Conservation (phyloP, 2,113 vertebrate species). For the Anoura caudifer region DNA sequence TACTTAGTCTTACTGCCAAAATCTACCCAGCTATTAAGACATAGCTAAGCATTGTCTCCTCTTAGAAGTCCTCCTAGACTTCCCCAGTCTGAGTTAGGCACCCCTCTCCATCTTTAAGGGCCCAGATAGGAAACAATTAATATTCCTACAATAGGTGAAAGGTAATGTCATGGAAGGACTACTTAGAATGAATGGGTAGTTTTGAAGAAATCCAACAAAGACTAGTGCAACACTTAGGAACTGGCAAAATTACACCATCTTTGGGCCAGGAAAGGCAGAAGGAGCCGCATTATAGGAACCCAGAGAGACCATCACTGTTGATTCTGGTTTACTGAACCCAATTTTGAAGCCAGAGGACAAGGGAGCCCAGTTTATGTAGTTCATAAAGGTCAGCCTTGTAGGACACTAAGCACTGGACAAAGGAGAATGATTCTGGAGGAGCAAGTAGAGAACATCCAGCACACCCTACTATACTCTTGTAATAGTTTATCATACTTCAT, state of each 20-base stretch:
- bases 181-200: background rate
- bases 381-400: background rate
- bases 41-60: background rate
- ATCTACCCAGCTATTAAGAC: background rate
- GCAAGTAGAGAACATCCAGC: background rate
- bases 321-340: background rate
- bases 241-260: background rate
- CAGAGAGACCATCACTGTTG: background rate
- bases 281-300: background rate
- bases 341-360: background rate
- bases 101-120: background rate
- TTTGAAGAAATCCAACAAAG: background rate
- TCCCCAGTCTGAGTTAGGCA: background rate
- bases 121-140: background rate
- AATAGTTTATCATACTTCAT: background rate
- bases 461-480: background rate
- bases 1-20: background rate
- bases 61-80: background rate
- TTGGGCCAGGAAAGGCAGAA: background rate
- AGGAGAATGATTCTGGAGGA: conserved; percentile 20
- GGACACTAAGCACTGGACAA: background rate
- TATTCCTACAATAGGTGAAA: background rate
- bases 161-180: background rate
- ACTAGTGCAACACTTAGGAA: background rate
- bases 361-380: background rate